phyloP scores from a whole-genome alignment of 2,888 invertebrate genomes.

The Orchesella flavescens region DNA sequence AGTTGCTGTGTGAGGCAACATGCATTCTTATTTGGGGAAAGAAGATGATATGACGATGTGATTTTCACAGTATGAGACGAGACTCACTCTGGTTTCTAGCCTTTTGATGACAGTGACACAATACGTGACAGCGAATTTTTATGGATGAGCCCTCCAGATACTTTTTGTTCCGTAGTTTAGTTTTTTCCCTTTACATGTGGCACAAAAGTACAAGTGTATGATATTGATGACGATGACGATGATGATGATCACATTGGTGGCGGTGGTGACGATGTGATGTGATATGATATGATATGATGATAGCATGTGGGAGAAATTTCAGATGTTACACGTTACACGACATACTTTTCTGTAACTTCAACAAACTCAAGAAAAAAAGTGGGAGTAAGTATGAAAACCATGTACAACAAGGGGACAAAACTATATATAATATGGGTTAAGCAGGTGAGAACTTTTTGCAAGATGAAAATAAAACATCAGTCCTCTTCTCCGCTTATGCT shows the following conservation, averaged over 20 bases:
- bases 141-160: conserved; percentile 34
- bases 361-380: not conserved
- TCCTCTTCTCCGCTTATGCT: not conserved
- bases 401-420: too few relatives aligned
- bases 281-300: conserved; percentile 16
- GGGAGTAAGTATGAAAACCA: too few relatives aligned
- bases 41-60: conserved; percentile 36
- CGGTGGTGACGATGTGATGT: not conserved
- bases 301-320: conserved; percentile 46
- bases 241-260: too few relatives aligned
- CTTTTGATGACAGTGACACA: conserved; percentile 57
- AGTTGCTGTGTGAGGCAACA: not conserved
- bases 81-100: conserved; percentile 22
- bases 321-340: conserved; percentile 21
- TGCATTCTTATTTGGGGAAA: not conserved
- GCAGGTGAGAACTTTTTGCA: conserved; percentile 24
- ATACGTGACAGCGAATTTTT: conserved; percentile 62
- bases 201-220: too few relatives aligned
- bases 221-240: too few relatives aligned
- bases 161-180: conserved; percentile 16
- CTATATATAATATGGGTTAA: conserved; percentile 18
- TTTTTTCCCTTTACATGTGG: not conserved
- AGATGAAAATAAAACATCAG: not conserved
- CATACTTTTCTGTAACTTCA: not conserved
- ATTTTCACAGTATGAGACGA: conserved; percentile 38